Evolutionary conservation across 2,797 vertebrate species (phyloP), one percentile per base, ranked within the genome.

Genomic region (Channa striata): DNA sequence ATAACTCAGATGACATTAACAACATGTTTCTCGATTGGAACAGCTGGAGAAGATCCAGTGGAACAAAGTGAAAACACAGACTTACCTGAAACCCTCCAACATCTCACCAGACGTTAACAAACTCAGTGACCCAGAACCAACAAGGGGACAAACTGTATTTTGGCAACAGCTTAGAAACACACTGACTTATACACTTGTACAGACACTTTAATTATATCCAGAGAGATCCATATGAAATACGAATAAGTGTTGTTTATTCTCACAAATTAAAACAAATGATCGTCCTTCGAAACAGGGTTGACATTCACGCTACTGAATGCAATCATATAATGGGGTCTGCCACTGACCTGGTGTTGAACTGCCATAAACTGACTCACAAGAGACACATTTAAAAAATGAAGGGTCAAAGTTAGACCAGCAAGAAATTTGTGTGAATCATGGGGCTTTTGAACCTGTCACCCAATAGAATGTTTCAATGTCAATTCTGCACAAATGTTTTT

Each of bases 101-200:
- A 83, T 87, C 68, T 59, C 62, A 39, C 65, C 62, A 83, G 40
- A 82, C 46, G 23, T 19, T 11, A 58, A 61, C 36, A 46, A 68
- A 52, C 51, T 49, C 8, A 5, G 8, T 30, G n/a, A 30, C 11
- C 56, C 37, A 33, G 11, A 39, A 47, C 47, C 25, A 12, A 62
- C 13, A 2, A 14, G 48, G 10, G 37, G 30, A 68, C 68, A 46
- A 20, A 37, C 19, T 57, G 42, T 51, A 10, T 10, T 60, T 40
- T 20, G 12, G 17, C 23, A 33, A 1, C 11, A 47, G 34, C n/a
- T 61, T 51, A 50, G 37, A 48, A 36, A 46, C 44, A n/a, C 13
- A 37, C 12, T 39, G 11, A 33, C 11, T 33, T 23, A 8, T 14
- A 61, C 17, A 63, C 8, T n/a, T 42, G 36, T 10, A 47, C 25